These are phyloP conservation scores for Candoia aspera DNA, from an alignment of 2,113 vertebrate genomes.

Conservation along the genomic window DNA sequence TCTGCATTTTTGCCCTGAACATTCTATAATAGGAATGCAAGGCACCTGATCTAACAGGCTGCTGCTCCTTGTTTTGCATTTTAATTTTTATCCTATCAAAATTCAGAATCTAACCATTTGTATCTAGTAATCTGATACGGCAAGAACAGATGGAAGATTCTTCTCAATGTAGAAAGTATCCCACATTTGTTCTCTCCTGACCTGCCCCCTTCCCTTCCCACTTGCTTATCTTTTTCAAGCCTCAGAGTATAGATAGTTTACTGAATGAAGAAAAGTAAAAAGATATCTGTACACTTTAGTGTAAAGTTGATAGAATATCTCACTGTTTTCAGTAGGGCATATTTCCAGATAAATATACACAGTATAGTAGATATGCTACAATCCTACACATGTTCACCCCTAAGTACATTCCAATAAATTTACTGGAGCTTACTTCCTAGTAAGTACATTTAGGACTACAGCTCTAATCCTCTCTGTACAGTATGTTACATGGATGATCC, in stretches of 20 bases:
- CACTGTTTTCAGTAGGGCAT: neutral
- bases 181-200: neutral
- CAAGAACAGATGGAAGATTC: constrained; percentile 20
- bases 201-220: neutral
- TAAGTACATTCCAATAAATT: neutral
- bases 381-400: neutral
- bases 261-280: neutral
- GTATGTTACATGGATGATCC: neutral
- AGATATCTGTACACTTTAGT: neutral
- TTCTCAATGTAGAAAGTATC: constrained; percentile 14
- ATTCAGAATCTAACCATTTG: neutral
- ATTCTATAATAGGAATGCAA: constrained; percentile 14
- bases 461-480: neutral
- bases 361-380: neutral
- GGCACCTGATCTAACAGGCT: constrained; percentile 19
- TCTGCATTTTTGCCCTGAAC: neutral
- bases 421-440: neutral
- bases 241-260: neutral
- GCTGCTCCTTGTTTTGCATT: neutral
- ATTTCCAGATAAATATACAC: neutral
- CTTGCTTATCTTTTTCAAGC: constrained; percentile 5
- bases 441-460: neutral
- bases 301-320: neutral
- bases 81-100: constrained; percentile 18
- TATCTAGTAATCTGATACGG: constrained; percentile 23